Percentiles rank a stretch among this genome's conserved stretches.
Evolutionary conservation across 2,888 invertebrate species (phyloP).

Genomic region (Heteromyza rotundicornis): DNA sequence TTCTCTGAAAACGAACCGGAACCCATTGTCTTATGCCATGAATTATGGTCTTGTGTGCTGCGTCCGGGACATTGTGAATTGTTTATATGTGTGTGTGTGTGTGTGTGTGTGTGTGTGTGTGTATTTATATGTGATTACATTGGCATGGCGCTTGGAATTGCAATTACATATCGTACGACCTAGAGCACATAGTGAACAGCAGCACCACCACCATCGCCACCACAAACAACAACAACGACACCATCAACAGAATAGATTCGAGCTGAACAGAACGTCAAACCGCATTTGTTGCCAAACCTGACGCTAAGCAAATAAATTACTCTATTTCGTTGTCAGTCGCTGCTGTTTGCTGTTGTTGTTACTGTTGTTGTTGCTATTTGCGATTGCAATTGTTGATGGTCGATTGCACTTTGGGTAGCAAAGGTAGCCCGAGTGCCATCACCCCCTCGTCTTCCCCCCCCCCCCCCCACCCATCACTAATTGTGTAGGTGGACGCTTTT

Average conservation of each 20-base stretch:
- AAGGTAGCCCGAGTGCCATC: background rate
- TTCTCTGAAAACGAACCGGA: conserved; percentile 30
- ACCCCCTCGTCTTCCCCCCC: too few relatives aligned
- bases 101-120: background rate
- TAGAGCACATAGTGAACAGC: conserved; percentile 18
- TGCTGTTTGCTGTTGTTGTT: conserved; percentile 20
- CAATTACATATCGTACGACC: conserved; percentile 32
- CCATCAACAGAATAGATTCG: conserved; percentile 17
- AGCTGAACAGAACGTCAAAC: too few relatives aligned
- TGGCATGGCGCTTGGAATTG: conserved; percentile 20
- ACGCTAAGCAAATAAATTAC: conserved; percentile 47
- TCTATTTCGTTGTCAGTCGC: conserved; percentile 35
- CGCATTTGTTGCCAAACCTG: conserved; percentile 36
- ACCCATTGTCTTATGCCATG: conserved; percentile 37
- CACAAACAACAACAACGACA: conserved; percentile 16
- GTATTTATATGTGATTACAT: conserved; percentile 17
- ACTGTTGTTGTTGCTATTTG: conserved; percentile 3
- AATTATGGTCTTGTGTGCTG: conserved; percentile 35
- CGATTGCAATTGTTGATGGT: conserved; percentile 21
- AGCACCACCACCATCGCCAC: conserved; percentile 13
- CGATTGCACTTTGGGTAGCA: conserved; percentile 25
- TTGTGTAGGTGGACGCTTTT: conserved; percentile 21
- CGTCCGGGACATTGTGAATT: conserved; percentile 34
- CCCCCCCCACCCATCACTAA: conserved; percentile 2
- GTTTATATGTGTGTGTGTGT: background rate